Conservation (phyloP, 2,113 vertebrate species). For the Nyctibius bracteatus region DNA sequence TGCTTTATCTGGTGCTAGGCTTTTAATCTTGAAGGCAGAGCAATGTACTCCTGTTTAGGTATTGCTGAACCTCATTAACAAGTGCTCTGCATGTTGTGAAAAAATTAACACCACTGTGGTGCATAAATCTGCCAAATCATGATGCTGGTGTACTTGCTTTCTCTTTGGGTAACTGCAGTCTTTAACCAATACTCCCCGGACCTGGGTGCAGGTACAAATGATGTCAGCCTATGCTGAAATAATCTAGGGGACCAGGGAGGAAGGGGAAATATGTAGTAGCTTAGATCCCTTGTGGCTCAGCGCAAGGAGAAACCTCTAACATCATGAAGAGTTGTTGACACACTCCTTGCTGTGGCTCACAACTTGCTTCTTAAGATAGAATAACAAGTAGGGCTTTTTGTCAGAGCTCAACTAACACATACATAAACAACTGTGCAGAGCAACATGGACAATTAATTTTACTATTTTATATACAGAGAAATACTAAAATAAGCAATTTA, state of each 20-base stretch:
- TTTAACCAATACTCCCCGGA: not conserved
- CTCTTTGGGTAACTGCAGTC: not conserved
- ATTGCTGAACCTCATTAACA: not conserved
- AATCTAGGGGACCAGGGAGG: not conserved
- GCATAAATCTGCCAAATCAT: not conserved
- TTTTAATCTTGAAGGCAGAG: not conserved
- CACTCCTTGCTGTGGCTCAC: not conserved
- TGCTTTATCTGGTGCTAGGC: not conserved
- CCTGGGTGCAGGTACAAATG: not conserved
- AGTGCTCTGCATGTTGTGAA: not conserved
- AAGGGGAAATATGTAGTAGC: not conserved
- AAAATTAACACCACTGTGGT: not conserved
- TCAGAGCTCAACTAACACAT: not conserved
- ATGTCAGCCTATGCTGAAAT: not conserved
- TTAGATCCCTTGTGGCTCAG: not conserved
- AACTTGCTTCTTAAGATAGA: fast-evolving
- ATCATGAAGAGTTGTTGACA: not conserved
- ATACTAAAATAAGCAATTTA: not conserved
- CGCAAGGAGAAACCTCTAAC: not conserved
- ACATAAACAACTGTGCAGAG: not conserved
- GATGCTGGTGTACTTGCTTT: not conserved
- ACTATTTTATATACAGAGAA: not conserved
- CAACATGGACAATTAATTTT: not conserved
- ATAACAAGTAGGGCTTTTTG: not conserved
- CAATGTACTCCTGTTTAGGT: not conserved